phyloP scores from a whole-genome alignment of 2,113 vertebrate genomes.

The Proterorhinus semilunaris region DNA sequence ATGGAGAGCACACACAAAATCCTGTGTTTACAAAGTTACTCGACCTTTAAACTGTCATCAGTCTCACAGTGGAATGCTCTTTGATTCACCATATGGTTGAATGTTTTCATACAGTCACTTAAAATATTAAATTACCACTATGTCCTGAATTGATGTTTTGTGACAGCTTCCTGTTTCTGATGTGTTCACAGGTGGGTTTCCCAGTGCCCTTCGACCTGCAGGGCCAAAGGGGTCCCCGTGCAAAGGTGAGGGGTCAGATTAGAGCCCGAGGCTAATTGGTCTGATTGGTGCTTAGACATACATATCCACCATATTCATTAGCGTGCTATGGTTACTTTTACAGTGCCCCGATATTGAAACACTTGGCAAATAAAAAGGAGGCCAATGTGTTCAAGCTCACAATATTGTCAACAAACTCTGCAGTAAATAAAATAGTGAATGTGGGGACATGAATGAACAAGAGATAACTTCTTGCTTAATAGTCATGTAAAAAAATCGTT shows the following conservation, averaged over 20 bases:
- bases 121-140: neutral
- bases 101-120: neutral
- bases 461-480: no score
- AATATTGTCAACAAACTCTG: no score
- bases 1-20: no score
- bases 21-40: no score
- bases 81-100: neutral
- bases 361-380: no score
- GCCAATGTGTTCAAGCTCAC: no score
- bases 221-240: constrained; percentile 53
- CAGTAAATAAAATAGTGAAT: no score
- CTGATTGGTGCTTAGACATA: constrained; percentile 57
- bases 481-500: no score
- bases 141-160: constrained; percentile 11
- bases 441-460: no score
- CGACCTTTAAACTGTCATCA: no score
- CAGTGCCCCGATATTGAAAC: no score
- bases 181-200: constrained; percentile 72
- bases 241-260: constrained; percentile 61
- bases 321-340: constrained; percentile 4
- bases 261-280: constrained; percentile 60
- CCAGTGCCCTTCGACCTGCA: constrained; percentile 50
- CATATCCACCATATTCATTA: constrained; percentile 46
- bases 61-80: neutral
- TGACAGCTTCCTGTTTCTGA: constrained; percentile 61